A percentile compares a stretch with the other conserved stretches of the same genome.
Conservation (phyloP, 2,888 invertebrate genomes). For the Brachycybe producta region DNA sequence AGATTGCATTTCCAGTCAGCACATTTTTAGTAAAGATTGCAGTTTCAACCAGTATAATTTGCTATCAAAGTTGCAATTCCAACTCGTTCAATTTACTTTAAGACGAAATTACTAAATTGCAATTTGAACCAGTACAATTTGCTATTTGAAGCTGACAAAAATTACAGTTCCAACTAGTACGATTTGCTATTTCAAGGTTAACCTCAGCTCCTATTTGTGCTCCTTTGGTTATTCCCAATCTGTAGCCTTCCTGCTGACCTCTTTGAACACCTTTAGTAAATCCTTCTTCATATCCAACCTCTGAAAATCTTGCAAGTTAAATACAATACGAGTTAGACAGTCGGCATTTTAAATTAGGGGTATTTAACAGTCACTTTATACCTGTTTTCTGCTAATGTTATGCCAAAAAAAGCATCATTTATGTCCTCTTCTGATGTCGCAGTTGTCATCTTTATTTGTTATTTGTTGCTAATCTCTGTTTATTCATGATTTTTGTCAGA, state of each 20-base stretch:
- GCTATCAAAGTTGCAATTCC: too few species aligned
- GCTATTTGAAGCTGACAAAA: too few species aligned
- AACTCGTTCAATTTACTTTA: too few species aligned
- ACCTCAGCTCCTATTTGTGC: conserved; percentile 11
- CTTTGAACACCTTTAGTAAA: neutral
- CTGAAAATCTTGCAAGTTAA: neutral
- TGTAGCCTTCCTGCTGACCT: conserved; percentile 13
- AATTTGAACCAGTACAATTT: too few species aligned
- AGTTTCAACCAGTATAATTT: too few species aligned
- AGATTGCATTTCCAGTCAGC: too few species aligned
- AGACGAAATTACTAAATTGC: too few species aligned
- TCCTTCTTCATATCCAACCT: conserved; percentile 10
- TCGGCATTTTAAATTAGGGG: neutral
- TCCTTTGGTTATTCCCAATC: conserved; percentile 4
- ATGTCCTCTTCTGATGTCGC: neutral
- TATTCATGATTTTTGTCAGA: too few species aligned
- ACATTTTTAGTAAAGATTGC: too few species aligned
- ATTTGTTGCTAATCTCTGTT: too few species aligned
- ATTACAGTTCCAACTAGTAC: too few species aligned
- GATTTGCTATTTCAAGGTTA: neutral
- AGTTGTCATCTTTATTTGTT: too few species aligned
- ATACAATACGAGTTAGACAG: neutral
- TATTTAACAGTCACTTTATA: neutral
- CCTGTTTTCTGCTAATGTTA: conserved; percentile 8
- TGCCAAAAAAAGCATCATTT: conserved; percentile 3